Evolutionary conservation across 2,113 vertebrate species (phyloP), one percentile per base, ranked within the genome.

Genomic region (Sinocyclocheilus anshuiensis): DNA sequence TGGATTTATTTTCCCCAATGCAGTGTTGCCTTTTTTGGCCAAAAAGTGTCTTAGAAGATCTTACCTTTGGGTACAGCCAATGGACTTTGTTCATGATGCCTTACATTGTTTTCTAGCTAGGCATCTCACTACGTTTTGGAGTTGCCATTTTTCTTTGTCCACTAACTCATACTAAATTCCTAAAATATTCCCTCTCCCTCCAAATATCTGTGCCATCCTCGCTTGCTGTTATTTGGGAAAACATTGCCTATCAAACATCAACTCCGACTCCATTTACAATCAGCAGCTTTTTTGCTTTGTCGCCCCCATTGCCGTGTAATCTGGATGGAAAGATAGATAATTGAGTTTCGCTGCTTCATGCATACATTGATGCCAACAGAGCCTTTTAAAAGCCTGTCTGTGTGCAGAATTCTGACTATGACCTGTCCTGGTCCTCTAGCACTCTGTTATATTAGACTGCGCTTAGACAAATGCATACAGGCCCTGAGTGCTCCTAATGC

Each of bases 361-460:
- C 85, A 88, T 88, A 86, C 67, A 88, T 88, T 86, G 53, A 86
- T 88, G 69, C 33, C 22, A 75, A 39, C 10, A 26, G 53, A 67
- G 83, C 57, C 59, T 89, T 83, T 78, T 88, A 88, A 86, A 89
- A 87, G 87, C 77, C 63, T 77, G 76, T 42, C 67, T 57, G 29
- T 9, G 81, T 65, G 29, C 42, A 42, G 55, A 39, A 45, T 61
- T 82, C 20, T 42, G 59, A 20, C 86, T 78, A 22, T 81, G 75
- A 88, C 81, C 75, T 83, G 65, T 80, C 81, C 71, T 26, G 83
- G 83, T 86, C 78, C 86, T 69, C 76, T 42, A 89, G 59, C 87
- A 86, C 87, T 86, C 77, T 63, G 75, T 61, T 45, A 86, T 86
- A 88, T 39, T 74, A 53, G 15, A 33, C 39, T 69, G 63, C 65